Evolutionary conservation across 2,888 invertebrate species (phyloP).

Genomic region (Dexiosoma caninum): DNA sequence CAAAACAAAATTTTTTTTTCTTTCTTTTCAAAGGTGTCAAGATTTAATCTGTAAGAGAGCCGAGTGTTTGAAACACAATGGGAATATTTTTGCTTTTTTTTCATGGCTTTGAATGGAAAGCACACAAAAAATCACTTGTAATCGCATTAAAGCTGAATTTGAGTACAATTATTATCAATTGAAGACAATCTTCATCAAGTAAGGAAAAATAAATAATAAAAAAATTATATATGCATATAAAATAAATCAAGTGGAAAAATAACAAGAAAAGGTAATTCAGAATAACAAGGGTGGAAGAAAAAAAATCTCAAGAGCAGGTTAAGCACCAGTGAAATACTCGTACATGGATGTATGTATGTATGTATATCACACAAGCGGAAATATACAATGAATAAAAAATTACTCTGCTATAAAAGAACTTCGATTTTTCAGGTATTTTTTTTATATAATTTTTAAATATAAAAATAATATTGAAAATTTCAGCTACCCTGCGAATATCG

Average conservation of each 20-base stretch:
- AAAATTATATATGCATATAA: not conserved
- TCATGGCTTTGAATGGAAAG: not conserved
- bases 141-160: conserved; percentile 57
- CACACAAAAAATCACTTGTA: conserved; percentile 38
- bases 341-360: too few relatives aligned
- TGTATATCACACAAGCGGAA: too few relatives aligned
- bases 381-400: too few relatives aligned
- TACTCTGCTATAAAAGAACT: too few relatives aligned
- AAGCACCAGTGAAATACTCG: too few relatives aligned
- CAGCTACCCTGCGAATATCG: too few relatives aligned
- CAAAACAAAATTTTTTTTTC: not conserved
- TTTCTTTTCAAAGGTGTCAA: conserved; percentile 51
- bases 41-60: conserved; percentile 28
- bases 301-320: too few relatives aligned
- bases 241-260: not conserved
- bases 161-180: conserved; percentile 74
- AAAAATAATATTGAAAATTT: too few relatives aligned
- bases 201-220: conserved; percentile 1
- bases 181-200: conserved; percentile 70
- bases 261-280: not conserved
- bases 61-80: conserved; percentile 23
- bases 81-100: not conserved
- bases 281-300: not conserved
- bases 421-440: too few relatives aligned
- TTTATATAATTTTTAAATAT: too few relatives aligned